A percentile compares a stretch with the other conserved stretches of the same genome.
Conservation (phyloP, 2,113 vertebrate species). For the Aix galericulata region DNA sequence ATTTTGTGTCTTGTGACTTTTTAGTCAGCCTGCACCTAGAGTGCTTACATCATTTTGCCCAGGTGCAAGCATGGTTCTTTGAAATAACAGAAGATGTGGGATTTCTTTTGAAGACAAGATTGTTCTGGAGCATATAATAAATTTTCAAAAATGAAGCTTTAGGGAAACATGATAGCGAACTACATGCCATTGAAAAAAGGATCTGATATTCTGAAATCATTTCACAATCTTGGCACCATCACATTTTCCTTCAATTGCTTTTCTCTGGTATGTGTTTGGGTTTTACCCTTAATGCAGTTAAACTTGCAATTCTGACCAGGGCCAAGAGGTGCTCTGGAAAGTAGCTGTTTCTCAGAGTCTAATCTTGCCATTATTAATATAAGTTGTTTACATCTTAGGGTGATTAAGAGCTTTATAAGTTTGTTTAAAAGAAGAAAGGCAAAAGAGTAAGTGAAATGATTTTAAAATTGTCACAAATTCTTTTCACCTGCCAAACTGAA, state of each 20-base stretch:
- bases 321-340: not conserved
- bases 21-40: slow-evolving; percentile 25
- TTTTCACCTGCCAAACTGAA: not conserved
- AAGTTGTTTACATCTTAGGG: not conserved
- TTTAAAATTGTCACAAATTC: not conserved
- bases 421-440: not conserved
- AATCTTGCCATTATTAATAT: not conserved
- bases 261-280: slow-evolving; percentile 6
- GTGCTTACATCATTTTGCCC: slow-evolving; percentile 24
- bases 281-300: slow-evolving; percentile 12
- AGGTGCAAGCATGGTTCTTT: slow-evolving; percentile 49
- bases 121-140: slow-evolving; percentile 50
- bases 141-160: slow-evolving; percentile 53
- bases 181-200: slow-evolving; percentile 20
- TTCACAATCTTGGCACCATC: slow-evolving; percentile 41
- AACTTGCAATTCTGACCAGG: not conserved
- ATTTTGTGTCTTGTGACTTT: slow-evolving; percentile 9
- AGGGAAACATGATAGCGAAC: slow-evolving; percentile 30
- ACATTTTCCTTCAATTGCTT: not conserved
- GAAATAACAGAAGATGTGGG: slow-evolving; percentile 49
- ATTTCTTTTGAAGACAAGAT: slow-evolving; percentile 62
- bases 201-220: slow-evolving; percentile 7
- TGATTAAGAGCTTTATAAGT: not conserved
- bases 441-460: not conserved
- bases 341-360: not conserved